phyloP scores from a whole-genome alignment of 2,797 vertebrate species.

The Microchirus variegatus region DNA sequence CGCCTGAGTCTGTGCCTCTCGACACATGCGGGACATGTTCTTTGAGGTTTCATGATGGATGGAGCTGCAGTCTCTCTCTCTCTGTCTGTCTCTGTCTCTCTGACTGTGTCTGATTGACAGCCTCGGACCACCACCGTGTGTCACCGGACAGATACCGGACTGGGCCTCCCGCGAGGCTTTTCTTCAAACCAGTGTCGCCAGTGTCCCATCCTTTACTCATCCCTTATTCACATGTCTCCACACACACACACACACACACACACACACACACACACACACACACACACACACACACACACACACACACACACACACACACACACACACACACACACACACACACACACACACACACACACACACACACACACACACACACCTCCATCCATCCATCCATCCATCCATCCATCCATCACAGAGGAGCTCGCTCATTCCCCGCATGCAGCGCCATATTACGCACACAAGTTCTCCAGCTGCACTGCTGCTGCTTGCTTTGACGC shows the following conservation, averaged over 20 bases:
- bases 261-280: not conserved
- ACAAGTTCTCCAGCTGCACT: too few relatives aligned
- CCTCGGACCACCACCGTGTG: slow-evolving; percentile 53
- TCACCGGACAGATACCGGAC: slow-evolving; percentile 52
- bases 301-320: slow-evolving; percentile 6
- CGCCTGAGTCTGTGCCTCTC: slow-evolving; percentile 21
- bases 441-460: too few relatives aligned
- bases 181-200: slow-evolving; percentile 49
- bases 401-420: too few relatives aligned
- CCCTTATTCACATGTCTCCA: slow-evolving; percentile 43
- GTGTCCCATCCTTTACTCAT: slow-evolving; percentile 53
- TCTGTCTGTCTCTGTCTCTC: slow-evolving; percentile 16
- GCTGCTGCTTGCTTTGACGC: too few relatives aligned
- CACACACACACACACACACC: too few relatives aligned
- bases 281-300: too few relatives aligned
- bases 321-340: slow-evolving; percentile 2
- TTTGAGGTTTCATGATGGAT: slow-evolving; percentile 59
- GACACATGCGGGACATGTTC: slow-evolving; percentile 33
- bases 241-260: slow-evolving; percentile 20
- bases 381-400: too few relatives aligned
- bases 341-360: slow-evolving; percentile 6
- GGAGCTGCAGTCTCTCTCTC: slow-evolving; percentile 25
- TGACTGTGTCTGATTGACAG: slow-evolving; percentile 45
- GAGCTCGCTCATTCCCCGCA: too few relatives aligned
- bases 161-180: slow-evolving; percentile 68